Percentiles rank a stretch among this genome's conserved stretches.
Conservation (phyloP, 2,113 vertebrate genomes). For the Tiliqua scincoides region DNA sequence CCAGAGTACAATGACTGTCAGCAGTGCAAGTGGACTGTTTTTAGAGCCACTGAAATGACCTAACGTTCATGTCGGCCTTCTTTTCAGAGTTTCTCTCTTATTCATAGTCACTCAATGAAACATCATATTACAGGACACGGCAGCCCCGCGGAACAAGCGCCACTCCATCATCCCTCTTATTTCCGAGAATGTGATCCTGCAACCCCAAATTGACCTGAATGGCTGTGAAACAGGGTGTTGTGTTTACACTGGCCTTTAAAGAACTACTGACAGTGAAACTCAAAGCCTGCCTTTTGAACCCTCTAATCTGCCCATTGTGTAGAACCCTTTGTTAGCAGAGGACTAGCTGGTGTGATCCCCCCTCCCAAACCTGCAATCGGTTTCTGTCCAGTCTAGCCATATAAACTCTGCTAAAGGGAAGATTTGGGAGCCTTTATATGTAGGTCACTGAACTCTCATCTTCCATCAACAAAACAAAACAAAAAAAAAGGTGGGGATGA, state of each 20-base stretch:
- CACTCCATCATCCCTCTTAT: background rate
- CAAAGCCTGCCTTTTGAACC: conserved; percentile 56
- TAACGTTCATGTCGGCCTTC: background rate
- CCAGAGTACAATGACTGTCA: background rate
- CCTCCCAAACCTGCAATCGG: conserved; percentile 52
- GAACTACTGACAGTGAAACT: conserved; percentile 17
- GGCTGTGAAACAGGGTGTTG: conserved; percentile 1
- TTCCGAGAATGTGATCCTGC: background rate
- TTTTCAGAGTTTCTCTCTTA: background rate
- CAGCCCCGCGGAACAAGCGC: background rate
- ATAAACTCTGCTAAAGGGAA: conserved; percentile 62
- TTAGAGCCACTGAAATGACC: background rate
- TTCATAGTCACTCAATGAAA: background rate
- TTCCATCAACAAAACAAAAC: conserved; percentile 39
- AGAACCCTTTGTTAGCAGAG: conserved; percentile 48
- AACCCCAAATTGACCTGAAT: background rate
- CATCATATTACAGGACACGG: background rate
- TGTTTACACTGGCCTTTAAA: conserved; percentile 48
- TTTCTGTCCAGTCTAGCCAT: conserved; percentile 67
- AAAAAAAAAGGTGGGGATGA: conserved; percentile 11
- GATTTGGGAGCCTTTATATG: conserved; percentile 48
- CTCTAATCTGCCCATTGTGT: conserved; percentile 80
- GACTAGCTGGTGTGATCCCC: conserved; percentile 68
- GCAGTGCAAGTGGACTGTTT: background rate
- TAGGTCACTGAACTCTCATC: conserved; percentile 44